Evolutionary conservation across 2,888 invertebrate species (phyloP), one percentile per base, ranked within the genome.

Genomic region (Molanna angustata): DNA sequence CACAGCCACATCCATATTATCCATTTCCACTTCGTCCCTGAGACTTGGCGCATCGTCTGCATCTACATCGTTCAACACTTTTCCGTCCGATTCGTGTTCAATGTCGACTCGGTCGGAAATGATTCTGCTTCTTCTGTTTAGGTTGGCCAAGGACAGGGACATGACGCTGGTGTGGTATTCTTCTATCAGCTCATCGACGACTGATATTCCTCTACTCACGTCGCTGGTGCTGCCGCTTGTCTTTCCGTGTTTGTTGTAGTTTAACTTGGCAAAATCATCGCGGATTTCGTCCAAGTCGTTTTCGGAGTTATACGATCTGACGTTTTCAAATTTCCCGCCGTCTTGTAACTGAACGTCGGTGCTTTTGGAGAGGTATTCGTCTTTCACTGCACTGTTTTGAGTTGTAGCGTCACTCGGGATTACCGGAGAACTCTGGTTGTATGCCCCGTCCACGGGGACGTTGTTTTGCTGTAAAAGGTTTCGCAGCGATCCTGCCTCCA

Each of bases 401-500:
- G 13, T 2, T 6, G 14, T 19, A 2, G n/a, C 1, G 14, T 3
- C 14, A n/a, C 13, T 13, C 11, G 11, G 16, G 4, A 27, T 39
- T 39, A 16, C 18, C 2, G 9, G 19, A 3, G 18, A 20, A 20
- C 37, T 37, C 1, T 20, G 27, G 14, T 50, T 44, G 22, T 14
- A 31, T 14, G 45, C 31, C 4, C 39, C 44, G 6, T 9, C n/a
- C 9, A 18, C 45, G 4, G 19, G 31, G 7, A 14, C 3, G 40
- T 39, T 20, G 16, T n/a, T 45, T 4, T 39, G 14, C 40, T 37
- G 31, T 9, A 51, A 20, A 6, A 45, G 31, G 31, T 51, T 45
- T 18, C 45, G 21, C 2, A 45, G 14, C 31, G 51, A 51, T 31
- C 54, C 59, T 19, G 14, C 45, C 35, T 49, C 56, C 49, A 59